Conservation (phyloP, 2,888 invertebrate species). For the Agonopterix subpropinquella region DNA sequence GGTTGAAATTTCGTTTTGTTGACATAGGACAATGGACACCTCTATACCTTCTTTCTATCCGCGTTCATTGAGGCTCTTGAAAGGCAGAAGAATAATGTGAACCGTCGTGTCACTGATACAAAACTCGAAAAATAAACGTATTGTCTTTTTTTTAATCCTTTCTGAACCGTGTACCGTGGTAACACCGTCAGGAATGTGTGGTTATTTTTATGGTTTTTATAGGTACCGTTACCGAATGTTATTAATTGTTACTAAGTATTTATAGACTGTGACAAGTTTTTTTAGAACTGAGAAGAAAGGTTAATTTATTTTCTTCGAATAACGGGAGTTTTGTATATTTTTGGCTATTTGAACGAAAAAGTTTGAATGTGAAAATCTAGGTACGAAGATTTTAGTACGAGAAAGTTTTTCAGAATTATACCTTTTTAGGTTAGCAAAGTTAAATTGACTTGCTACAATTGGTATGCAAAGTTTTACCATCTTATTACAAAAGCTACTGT, state of each 20-base stretch:
- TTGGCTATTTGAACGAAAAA: no score
- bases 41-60: slow-evolving; percentile 10
- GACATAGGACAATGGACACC: background rate
- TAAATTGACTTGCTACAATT: no score
- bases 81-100: slow-evolving; percentile 37
- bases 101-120: slow-evolving; percentile 39
- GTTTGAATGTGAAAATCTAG: no score
- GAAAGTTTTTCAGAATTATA: no score
- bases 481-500: no score
- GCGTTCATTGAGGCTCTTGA: slow-evolving; percentile 9
- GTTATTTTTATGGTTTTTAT: slow-evolving; percentile 9
- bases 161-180: background rate
- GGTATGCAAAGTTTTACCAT: no score
- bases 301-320: background rate
- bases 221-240: slow-evolving; percentile 23
- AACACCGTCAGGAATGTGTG: slow-evolving; percentile 7
- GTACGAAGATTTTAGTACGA: no score
- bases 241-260: slow-evolving; percentile 6
- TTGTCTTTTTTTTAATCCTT: slow-evolving; percentile 23
- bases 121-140: slow-evolving; percentile 27
- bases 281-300: background rate
- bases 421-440: no score
- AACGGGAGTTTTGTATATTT: no score
- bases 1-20: no score
- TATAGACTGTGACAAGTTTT: background rate